These are phyloP conservation scores for Fissipunctia ypsillon DNA, from an alignment of 2,888 invertebrate genomes.

Conservation along the genomic window DNA sequence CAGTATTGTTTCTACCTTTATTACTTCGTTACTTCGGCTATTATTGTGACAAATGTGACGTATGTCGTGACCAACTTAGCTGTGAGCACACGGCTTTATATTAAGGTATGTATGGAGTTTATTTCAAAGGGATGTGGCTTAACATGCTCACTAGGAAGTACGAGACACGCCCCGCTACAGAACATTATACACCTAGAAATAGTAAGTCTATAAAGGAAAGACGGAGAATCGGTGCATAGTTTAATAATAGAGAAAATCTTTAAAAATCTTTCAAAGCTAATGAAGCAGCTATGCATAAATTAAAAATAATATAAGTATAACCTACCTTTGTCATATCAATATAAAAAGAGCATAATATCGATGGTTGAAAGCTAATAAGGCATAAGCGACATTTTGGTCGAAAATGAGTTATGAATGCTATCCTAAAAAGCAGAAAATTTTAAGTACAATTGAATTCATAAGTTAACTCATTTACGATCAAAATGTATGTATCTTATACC, in stretches of 20 bases:
- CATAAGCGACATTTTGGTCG: no score
- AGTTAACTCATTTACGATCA: no score
- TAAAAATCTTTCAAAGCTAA: background rate
- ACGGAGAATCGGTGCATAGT: background rate
- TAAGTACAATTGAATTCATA: no score
- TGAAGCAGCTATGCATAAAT: background rate
- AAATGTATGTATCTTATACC: no score
- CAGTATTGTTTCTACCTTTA: conserved; percentile 33
- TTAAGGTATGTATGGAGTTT: conserved; percentile 1
- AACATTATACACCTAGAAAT: background rate
- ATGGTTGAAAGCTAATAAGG: no score
- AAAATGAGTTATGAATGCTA: no score
- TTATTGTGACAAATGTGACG: conserved; percentile 40
- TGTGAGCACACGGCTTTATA: conserved; percentile 24
- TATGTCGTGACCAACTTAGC: conserved; percentile 9
- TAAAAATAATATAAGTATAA: background rate
- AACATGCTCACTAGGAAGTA: conserved; percentile 51
- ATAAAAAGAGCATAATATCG: no score
- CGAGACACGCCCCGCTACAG: conserved; percentile 21
- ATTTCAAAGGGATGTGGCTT: conserved; percentile 15
- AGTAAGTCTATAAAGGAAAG: background rate
- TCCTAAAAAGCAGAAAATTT: no score
- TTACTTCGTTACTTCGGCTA: conserved; percentile 23
- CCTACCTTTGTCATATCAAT: background rate
- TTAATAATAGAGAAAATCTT: no score